A percentile compares a stretch with the other conserved stretches of the same genome.
Evolutionary conservation across 2,888 invertebrate species (phyloP).

Genomic region (Eurytoma adleriae): DNA sequence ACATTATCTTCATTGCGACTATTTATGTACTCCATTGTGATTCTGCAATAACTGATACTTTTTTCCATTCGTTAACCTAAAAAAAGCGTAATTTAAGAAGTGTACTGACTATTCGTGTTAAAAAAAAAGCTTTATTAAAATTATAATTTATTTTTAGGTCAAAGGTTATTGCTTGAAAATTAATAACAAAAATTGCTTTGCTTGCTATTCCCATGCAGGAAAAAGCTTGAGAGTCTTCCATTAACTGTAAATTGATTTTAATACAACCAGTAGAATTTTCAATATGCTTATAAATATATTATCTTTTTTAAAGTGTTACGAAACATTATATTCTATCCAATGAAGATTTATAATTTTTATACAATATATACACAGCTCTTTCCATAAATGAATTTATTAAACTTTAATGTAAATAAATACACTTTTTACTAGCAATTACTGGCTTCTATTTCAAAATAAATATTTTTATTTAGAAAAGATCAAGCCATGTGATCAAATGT

Average conservation of each 20-base stretch:
- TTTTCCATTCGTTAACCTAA: constrained; percentile 29
- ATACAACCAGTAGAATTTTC: background rate
- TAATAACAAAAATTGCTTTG: constrained; percentile 15
- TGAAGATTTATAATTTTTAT: background rate
- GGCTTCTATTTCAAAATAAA: too few relatives aligned
- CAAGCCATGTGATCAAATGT: background rate
- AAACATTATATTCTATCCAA: background rate
- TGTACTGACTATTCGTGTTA: constrained; percentile 32
- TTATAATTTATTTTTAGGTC: constrained; percentile 35
- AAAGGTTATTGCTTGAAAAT: constrained; percentile 20
- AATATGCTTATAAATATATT: background rate
- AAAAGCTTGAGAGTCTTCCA: constrained; percentile 52
- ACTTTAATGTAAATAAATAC: too few relatives aligned
- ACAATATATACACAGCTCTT: too few relatives aligned
- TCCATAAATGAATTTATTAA: too few relatives aligned
- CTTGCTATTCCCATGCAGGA: constrained; percentile 11
- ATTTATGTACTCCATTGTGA: constrained; percentile 42
- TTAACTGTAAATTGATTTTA: background rate
- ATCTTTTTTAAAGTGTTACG: background rate
- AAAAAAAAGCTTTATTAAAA: constrained; percentile 41
- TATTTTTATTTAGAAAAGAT: too few relatives aligned
- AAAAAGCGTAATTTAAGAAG: constrained; percentile 40
- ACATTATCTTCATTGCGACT: constrained; percentile 26
- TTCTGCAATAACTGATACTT: constrained; percentile 46
- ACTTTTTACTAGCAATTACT: too few relatives aligned